Evolutionary conservation across 2,888 invertebrate genomes (phyloP).

Genomic region (Eumerus sabulonum): DNA sequence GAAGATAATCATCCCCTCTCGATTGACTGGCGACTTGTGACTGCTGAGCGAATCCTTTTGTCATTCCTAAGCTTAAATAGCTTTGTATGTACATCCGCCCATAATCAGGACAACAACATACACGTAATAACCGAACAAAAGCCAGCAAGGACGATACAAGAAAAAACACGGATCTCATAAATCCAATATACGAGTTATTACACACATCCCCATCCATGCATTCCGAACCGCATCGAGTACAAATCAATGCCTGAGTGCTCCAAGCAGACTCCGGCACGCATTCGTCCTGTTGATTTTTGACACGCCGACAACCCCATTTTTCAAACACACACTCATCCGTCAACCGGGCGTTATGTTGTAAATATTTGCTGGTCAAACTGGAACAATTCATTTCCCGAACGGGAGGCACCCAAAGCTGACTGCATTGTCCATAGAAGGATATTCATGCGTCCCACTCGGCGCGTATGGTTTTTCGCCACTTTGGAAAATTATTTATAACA

Average conservation of each 20-base stretch:
- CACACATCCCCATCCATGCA: too few relatives aligned
- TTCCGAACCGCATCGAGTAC: too few relatives aligned
- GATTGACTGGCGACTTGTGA: background rate
- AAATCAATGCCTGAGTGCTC: too few relatives aligned
- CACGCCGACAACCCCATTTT: constrained; percentile 14
- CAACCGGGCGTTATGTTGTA: constrained; percentile 13
- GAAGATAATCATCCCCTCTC: constrained; percentile 14
- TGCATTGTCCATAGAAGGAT: too few relatives aligned
- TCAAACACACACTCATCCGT: constrained; percentile 33
- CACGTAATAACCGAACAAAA: too few relatives aligned
- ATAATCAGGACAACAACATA: background rate
- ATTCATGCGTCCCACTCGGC: too few relatives aligned
- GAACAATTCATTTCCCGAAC: constrained; percentile 5
- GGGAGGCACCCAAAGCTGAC: too few relatives aligned
- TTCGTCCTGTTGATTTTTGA: too few relatives aligned
- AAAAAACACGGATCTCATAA: background rate
- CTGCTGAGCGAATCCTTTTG: constrained; percentile 33
- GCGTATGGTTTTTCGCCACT: too few relatives aligned
- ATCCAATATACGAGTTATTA: background rate
- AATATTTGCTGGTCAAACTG: constrained; percentile 22
- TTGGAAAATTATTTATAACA: background rate
- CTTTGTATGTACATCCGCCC: constrained; percentile 8
- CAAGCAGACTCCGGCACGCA: too few relatives aligned
- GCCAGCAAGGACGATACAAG: too few relatives aligned
- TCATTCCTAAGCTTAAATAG: constrained; percentile 35